Conservation (phyloP, 1,140 invertebrate genomes). For the Pseudobourletiella spinata region DNA sequence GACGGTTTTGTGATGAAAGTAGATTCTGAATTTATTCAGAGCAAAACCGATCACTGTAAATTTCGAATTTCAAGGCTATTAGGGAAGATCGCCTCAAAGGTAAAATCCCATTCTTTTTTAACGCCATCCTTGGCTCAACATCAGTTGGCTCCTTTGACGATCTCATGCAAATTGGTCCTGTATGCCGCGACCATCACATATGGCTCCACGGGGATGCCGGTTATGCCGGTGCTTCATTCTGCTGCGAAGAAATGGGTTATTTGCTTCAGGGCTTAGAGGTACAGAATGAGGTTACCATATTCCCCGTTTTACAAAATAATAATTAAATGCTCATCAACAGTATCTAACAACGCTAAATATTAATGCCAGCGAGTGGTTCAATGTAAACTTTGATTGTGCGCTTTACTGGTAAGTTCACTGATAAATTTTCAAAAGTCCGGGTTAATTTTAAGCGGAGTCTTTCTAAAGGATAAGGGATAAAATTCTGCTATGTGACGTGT, state of each 20-base stretch:
- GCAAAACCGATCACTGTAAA: neutral
- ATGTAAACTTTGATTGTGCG: constrained; percentile 87
- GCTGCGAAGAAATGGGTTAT: constrained; percentile 36
- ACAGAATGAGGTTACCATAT: too few relatives aligned
- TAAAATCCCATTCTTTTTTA: constrained; percentile 58
- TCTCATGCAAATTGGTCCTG: constrained; percentile 57
- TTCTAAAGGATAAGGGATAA: neutral
- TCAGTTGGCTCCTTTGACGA: constrained; percentile 87
- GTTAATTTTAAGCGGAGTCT: neutral
- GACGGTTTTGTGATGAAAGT: neutral
- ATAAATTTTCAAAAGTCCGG: neutral
- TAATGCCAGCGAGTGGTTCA: constrained; percentile 86
- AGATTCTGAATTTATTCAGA: neutral
- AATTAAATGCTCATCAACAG: too few relatives aligned
- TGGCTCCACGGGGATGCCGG: constrained; percentile 76
- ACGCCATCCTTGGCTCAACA: constrained; percentile 84
- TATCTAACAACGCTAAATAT: constrained; percentile 77
- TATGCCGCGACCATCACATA: constrained; percentile 63
- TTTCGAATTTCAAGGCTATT: constrained; percentile 49
- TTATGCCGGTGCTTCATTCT: constrained; percentile 38
- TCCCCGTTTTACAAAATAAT: neutral
- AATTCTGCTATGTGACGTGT: neutral
- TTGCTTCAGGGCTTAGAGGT: constrained; percentile 6
- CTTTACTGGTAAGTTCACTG: constrained; percentile 55
- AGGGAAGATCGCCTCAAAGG: constrained; percentile 61